Conservation (phyloP, 1,140 invertebrate species). For the Drosophila ficusphila region DNA sequence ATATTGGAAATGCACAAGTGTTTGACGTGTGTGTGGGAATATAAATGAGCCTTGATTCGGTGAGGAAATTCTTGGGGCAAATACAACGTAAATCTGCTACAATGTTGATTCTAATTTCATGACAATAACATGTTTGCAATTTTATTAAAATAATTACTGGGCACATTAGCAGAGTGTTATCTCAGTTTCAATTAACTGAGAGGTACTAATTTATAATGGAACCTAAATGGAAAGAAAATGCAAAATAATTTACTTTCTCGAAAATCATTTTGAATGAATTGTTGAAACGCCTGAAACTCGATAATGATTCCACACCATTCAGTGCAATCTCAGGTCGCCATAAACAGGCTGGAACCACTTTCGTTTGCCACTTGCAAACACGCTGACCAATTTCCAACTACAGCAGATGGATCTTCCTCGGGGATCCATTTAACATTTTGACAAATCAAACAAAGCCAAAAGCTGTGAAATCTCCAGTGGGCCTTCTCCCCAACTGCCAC, state of each 20-base stretch:
- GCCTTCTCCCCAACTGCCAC: too few relatives aligned
- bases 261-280: too few relatives aligned
- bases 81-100: too few relatives aligned
- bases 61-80: neutral
- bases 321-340: neutral
- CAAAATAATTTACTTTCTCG: too few relatives aligned
- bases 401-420: conserved; percentile 24
- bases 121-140: neutral
- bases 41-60: neutral
- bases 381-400: conserved; percentile 30
- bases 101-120: neutral
- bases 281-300: neutral
- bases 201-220: too few relatives aligned
- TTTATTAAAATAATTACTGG: too few relatives aligned
- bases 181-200: too few relatives aligned
- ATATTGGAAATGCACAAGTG: conserved; percentile 23
- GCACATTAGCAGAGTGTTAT: too few relatives aligned
- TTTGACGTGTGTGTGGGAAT: conserved; percentile 49
- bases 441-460: conserved; percentile 61
- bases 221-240: too few relatives aligned
- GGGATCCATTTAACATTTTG: conserved; percentile 48
- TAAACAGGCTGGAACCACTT: conserved; percentile 31
- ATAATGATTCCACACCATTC: neutral
- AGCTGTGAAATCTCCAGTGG: conserved; percentile 46
- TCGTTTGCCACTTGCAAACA: conserved; percentile 28